phyloP scores from a whole-genome alignment of 1,140 invertebrate species.

The Globodera rostochiensis region DNA sequence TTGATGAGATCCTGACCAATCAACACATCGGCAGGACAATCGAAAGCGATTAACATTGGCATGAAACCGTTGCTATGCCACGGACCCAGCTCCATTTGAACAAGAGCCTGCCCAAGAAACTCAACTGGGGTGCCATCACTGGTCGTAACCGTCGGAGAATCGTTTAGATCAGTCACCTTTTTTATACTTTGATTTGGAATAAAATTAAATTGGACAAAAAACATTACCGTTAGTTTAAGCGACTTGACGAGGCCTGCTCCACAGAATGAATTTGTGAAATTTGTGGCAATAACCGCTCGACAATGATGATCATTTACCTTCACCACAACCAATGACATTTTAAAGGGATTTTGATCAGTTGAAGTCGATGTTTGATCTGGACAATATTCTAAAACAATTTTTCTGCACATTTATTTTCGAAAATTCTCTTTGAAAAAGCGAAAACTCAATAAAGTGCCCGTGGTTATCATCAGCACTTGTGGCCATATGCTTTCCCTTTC shows the following conservation, averaged over 20 bases:
- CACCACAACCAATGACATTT: conserved; percentile 26
- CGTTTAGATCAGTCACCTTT: conserved; percentile 6
- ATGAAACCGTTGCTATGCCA: conserved; percentile 25
- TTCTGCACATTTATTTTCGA: too few relatives aligned
- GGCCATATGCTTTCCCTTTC: too few relatives aligned
- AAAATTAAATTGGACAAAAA: neutral
- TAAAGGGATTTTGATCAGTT: neutral
- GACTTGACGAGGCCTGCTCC: conserved; percentile 13
- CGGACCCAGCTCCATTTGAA: conserved; percentile 20
- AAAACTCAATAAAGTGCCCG: too few relatives aligned
- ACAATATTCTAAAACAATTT: too few relatives aligned
- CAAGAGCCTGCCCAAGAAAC: conserved; percentile 20
- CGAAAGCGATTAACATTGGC: conserved; percentile 18
- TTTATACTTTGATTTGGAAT: neutral
- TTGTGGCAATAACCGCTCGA: conserved; percentile 26
- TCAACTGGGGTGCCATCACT: conserved; percentile 26
- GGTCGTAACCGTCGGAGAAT: conserved; percentile 8
- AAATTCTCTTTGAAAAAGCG: too few relatives aligned
- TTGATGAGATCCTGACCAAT: conserved; percentile 29
- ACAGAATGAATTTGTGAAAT: conserved; percentile 24
- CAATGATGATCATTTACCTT: conserved; percentile 23
- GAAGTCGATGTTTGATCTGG: too few relatives aligned
- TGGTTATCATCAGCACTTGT: too few relatives aligned
- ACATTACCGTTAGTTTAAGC: conserved; percentile 14
- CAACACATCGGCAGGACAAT: conserved; percentile 33